phyloP scores from a whole-genome alignment of 2,888 invertebrate species.

The Apotomis betuletana region DNA sequence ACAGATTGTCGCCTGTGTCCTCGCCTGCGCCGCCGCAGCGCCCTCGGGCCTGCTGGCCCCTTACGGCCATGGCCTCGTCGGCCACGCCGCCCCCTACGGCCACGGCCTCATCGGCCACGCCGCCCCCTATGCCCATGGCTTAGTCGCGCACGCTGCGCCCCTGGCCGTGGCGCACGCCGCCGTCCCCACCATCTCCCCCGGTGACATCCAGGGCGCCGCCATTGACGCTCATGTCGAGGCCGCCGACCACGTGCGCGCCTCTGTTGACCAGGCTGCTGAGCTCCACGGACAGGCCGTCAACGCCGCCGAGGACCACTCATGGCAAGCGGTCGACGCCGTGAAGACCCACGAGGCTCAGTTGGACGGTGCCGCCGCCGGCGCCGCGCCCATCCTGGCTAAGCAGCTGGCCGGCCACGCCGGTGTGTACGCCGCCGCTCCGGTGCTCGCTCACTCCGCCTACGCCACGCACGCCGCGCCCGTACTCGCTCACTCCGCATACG shows the following conservation, averaged over 20 bases:
- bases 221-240: conserved; percentile 79
- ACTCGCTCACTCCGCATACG: conserved; percentile 39
- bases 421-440: conserved; percentile 46
- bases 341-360: conserved; percentile 75
- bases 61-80: conserved; percentile 42
- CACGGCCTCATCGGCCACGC: conserved; percentile 53
- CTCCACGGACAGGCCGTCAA: conserved; percentile 76
- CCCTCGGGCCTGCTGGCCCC: conserved; percentile 47
- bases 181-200: conserved; percentile 76
- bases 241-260: conserved; percentile 75
- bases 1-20: conserved; percentile 83
- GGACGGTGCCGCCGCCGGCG: conserved; percentile 78
- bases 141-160: conserved; percentile 53
- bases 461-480: conserved; percentile 48
- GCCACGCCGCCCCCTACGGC: conserved; percentile 48
- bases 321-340: conserved; percentile 77
- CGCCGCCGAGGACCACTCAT: conserved; percentile 78
- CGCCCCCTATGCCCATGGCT: conserved; percentile 55
- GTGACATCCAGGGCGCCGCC: conserved; percentile 74
- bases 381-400: conserved; percentile 74
- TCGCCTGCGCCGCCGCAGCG: conserved; percentile 52
- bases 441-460: conserved; percentile 43
- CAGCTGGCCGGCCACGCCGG: conserved; percentile 66
- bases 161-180: conserved; percentile 51
- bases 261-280: conserved; percentile 76